Conservation (phyloP, 2,113 vertebrate species). For the Lutjanus erythropterus region DNA sequence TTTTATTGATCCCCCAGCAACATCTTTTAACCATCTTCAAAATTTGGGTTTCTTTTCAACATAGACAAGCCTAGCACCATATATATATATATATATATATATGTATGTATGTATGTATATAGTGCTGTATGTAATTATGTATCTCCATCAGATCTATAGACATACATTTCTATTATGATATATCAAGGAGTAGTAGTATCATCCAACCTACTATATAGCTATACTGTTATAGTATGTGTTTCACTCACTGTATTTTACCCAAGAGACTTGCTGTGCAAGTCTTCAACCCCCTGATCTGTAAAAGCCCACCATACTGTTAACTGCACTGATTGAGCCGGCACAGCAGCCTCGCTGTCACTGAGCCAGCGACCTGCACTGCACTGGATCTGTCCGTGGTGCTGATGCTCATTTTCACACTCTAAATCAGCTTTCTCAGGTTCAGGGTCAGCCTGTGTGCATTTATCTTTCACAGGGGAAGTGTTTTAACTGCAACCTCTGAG, state of each 20-base stretch:
- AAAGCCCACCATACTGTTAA: slow-evolving; percentile 4
- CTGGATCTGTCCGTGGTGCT: slow-evolving; percentile 69
- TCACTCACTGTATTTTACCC: slow-evolving; percentile 18
- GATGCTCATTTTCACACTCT: slow-evolving; percentile 68
- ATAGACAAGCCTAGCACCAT: too few species aligned
- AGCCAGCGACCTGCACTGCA: slow-evolving; percentile 41
- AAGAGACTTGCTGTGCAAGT: slow-evolving; percentile 7
- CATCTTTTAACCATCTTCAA: too few species aligned
- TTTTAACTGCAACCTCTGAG: slow-evolving; percentile 57
- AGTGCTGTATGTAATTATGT: background rate
- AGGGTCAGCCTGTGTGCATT: slow-evolving; percentile 61
- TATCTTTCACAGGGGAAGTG: slow-evolving; percentile 47
- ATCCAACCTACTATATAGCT: background rate
- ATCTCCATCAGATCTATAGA: background rate
- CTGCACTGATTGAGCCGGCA: slow-evolving; percentile 26
- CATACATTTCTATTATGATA: background rate
- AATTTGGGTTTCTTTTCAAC: too few species aligned
- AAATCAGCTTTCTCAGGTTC: slow-evolving; percentile 70
- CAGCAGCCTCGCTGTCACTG: slow-evolving; percentile 46
- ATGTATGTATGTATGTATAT: background rate
- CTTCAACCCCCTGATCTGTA: slow-evolving; percentile 17
- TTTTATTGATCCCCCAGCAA: too few species aligned
- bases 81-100: background rate
- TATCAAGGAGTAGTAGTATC: background rate
- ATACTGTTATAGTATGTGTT: background rate